Evolutionary conservation across 2,113 vertebrate genomes (phyloP).

Genomic region (Crotalus helleri): DNA sequence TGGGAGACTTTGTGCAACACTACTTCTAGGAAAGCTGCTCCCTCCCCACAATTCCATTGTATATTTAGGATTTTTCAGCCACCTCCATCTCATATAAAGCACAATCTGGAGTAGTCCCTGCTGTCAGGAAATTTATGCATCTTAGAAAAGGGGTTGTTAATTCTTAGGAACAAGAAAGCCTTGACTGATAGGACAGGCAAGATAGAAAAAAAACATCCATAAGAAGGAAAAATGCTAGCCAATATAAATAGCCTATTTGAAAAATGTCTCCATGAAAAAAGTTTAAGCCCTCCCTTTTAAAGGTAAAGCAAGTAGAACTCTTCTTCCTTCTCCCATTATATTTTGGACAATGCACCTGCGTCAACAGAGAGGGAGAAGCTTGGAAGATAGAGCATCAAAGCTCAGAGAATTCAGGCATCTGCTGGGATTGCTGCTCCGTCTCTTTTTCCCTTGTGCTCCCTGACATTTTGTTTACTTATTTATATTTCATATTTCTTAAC

Average conservation of each 20-base stretch:
- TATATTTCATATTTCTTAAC: background rate
- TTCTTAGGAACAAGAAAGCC: background rate
- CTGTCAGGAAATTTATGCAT: background rate
- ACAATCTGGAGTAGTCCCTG: background rate
- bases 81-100: background rate
- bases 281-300: background rate
- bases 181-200: background rate
- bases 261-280: conserved; percentile 38
- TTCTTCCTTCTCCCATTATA: background rate
- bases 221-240: background rate
- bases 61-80: background rate
- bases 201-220: background rate
- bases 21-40: background rate
- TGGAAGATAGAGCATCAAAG: too few species aligned
- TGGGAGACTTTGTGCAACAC: background rate
- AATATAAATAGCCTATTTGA: background rate
- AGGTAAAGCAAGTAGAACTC: background rate
- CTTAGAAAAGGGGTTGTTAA: background rate
- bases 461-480: background rate
- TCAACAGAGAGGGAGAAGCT: background rate
- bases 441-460: background rate
- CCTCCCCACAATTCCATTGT: background rate
- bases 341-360: background rate
- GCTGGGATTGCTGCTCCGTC: background rate
- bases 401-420: background rate